A percentile compares a stretch with the other conserved stretches of the same genome.
Evolutionary conservation across 1,140 invertebrate genomes (phyloP).

Genomic region (Episyrphus balteatus): DNA sequence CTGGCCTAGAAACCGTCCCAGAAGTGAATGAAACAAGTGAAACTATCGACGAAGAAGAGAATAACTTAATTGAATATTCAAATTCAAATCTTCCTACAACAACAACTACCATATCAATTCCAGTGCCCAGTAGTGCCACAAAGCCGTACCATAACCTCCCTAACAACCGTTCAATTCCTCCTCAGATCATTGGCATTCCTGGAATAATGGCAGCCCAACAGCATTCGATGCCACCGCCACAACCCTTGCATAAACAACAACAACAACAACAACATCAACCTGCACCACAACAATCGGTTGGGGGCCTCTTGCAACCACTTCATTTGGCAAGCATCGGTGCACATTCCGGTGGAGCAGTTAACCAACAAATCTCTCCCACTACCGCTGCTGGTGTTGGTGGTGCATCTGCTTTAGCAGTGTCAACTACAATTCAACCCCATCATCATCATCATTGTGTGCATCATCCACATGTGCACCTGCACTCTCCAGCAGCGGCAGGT

Average conservation of each 20-base stretch:
- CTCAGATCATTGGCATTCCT: too few species aligned
- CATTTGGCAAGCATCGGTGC: not conserved
- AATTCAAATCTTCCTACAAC: not conserved
- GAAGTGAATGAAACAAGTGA: too few species aligned
- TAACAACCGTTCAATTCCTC: too few species aligned
- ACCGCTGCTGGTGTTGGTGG: too few species aligned
- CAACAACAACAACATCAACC: slow-evolving; percentile 5
- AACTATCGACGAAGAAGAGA: not conserved
- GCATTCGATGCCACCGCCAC: slow-evolving; percentile 6
- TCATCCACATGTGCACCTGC: slow-evolving; percentile 26
- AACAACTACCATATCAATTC: not conserved
- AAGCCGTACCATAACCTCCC: not conserved
- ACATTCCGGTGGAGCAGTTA: not conserved
- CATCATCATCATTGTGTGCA: slow-evolving; percentile 18
- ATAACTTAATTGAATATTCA: not conserved
- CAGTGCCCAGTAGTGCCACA: slow-evolving; percentile 4
- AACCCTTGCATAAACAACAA: slow-evolving; percentile 15
- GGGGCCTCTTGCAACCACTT: too few species aligned
- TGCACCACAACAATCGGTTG: not conserved
- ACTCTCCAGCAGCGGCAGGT: slow-evolving; percentile 1
- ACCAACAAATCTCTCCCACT: too few species aligned
- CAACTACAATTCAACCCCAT: slow-evolving; percentile 5
- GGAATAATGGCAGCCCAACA: slow-evolving; percentile 8
- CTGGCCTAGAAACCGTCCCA: too few species aligned
- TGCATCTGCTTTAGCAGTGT: not conserved